These are phyloP conservation scores for Drosophila grimshawi DNA, from an alignment of 1,140 invertebrate genomes.

Conservation along the genomic window DNA sequence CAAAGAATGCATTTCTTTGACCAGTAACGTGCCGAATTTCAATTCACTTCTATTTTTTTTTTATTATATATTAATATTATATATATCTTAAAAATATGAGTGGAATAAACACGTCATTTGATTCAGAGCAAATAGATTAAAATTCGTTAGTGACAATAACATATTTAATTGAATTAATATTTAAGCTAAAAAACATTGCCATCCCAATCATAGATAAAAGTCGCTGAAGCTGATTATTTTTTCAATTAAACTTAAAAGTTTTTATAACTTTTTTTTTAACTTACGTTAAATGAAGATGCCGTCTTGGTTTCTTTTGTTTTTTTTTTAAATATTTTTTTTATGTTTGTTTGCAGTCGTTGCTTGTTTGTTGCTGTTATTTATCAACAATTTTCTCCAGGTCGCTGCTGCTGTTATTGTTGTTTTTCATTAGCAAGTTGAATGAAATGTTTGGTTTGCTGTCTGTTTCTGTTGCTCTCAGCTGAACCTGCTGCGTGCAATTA, in stretches of 20 bases:
- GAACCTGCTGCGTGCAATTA: conserved; percentile 69
- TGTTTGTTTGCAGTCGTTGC: conserved; percentile 15
- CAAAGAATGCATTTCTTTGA: no score
- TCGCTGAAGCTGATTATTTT: conserved; percentile 8
- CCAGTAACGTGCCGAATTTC: no score
- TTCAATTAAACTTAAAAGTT: conserved; percentile 23
- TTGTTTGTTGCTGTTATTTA: conserved; percentile 61
- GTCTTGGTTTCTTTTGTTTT: conserved; percentile 51
- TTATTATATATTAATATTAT: no score
- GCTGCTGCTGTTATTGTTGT: conserved; percentile 32
- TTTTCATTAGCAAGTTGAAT: conserved; percentile 60
- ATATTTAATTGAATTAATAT: no score
- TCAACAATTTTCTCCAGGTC: conserved; percentile 58
- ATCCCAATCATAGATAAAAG: neutral
- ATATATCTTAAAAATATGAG: no score
- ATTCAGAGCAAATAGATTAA: no score
- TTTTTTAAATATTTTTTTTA: conserved; percentile 3
- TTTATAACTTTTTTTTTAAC: conserved; percentile 32
- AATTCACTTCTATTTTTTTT: no score
- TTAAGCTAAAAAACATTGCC: no score
- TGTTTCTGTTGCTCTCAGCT: conserved; percentile 41
- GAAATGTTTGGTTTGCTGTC: conserved; percentile 46
- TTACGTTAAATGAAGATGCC: conserved; percentile 25
- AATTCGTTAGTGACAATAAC: no score
- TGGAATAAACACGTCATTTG: no score